Percentiles rank a stretch among this genome's conserved stretches.
phyloP scores from a whole-genome alignment of 2,888 invertebrate genomes.

The Eupithecia inturbata region DNA sequence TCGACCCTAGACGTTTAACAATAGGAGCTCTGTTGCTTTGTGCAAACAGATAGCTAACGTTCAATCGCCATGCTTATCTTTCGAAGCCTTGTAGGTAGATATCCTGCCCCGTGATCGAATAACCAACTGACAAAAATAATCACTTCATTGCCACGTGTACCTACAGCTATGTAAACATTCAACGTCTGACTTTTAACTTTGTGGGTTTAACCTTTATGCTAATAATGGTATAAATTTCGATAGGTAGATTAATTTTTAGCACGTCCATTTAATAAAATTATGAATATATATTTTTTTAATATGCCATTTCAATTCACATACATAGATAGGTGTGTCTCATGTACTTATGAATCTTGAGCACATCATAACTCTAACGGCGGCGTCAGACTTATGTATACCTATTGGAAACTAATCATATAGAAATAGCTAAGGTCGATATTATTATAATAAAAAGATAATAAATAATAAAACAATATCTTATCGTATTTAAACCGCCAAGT shows the following conservation, averaged over 20 bases:
- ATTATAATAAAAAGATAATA: background rate
- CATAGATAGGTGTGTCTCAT: background rate
- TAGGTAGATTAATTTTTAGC: slow-evolving; percentile 20
- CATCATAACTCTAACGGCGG: background rate
- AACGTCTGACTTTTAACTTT: slow-evolving; percentile 33
- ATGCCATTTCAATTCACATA: slow-evolving; percentile 4
- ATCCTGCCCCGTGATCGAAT: slow-evolving; percentile 56
- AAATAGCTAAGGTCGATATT: background rate
- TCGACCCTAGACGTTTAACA: slow-evolving; percentile 71
- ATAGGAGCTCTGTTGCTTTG: slow-evolving; percentile 76
- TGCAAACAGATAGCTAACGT: slow-evolving; percentile 79
- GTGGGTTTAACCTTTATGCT: slow-evolving; percentile 29
- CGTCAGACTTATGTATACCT: background rate
- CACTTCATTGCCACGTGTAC: slow-evolving; percentile 53
- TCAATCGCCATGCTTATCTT: slow-evolving; percentile 72
- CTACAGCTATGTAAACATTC: slow-evolving; percentile 49
- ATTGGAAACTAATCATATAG: slow-evolving; percentile 1
- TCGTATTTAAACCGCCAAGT: no score
- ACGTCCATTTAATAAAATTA: slow-evolving; percentile 12
- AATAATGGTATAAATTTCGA: slow-evolving; percentile 28
- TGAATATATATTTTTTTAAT: slow-evolving; percentile 3
- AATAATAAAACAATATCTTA: background rate
- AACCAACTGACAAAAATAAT: slow-evolving; percentile 59
- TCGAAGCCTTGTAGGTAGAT: slow-evolving; percentile 53
- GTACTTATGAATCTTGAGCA: slow-evolving; percentile 14